Conservation (phyloP, 2,113 vertebrate genomes). For the Dicentrarchus labrax region DNA sequence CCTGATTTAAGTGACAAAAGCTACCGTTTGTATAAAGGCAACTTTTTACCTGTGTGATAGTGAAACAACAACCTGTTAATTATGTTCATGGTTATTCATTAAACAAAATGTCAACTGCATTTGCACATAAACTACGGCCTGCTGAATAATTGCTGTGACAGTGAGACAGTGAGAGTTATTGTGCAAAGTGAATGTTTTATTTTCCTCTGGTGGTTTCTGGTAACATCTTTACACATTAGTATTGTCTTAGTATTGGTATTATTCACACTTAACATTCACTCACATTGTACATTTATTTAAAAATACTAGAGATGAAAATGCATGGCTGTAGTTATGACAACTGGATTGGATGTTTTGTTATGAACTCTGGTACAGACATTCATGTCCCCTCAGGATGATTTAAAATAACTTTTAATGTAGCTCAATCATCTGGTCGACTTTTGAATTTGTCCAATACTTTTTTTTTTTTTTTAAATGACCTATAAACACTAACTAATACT, state of each 20-base stretch:
- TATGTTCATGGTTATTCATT: not conserved
- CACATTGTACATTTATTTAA: not conserved
- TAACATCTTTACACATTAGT: not conserved
- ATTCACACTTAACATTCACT: not conserved
- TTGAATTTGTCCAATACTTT: not conserved
- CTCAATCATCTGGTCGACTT: not conserved
- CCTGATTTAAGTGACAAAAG: not conserved
- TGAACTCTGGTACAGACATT: not conserved
- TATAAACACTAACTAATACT: not conserved
- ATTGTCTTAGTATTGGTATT: not conserved
- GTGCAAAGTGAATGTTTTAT: not conserved
- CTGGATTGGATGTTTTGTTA: not conserved
- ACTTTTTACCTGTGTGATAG: slow-evolving; percentile 11
- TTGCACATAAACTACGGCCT: not conserved
- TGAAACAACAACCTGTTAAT: not conserved
- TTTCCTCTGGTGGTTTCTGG: not conserved
- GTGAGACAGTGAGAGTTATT: not conserved
- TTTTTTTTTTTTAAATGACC: not conserved
- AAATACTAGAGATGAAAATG: not conserved
- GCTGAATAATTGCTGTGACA: not conserved
- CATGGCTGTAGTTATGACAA: no score
- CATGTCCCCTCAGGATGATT: not conserved
- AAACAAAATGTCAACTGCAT: not conserved
- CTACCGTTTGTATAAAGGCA: slow-evolving; percentile 7
- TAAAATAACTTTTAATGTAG: not conserved